phyloP scores from a whole-genome alignment of 2,113 vertebrate species.

The Elaphurus davidianus region DNA sequence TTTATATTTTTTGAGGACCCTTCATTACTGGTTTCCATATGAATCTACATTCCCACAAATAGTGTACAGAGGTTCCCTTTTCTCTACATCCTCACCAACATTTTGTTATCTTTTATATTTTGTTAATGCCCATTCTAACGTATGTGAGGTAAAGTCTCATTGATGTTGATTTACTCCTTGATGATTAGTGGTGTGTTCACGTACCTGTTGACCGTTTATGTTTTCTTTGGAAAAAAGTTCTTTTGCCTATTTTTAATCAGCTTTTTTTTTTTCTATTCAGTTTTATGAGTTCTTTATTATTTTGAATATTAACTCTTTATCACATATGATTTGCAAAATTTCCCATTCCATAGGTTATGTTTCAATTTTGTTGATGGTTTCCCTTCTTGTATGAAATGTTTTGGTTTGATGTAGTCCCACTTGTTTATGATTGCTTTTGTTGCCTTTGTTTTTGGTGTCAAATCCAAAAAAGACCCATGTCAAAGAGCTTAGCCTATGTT shows the following conservation, averaged over 20 bases:
- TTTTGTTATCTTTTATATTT: slow-evolving; percentile 8
- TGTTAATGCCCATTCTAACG: not conserved
- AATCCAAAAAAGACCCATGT: not conserved
- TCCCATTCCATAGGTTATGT: not conserved
- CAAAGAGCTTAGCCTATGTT: not conserved
- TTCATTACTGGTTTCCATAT: not conserved
- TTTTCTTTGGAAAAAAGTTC: slow-evolving; percentile 10
- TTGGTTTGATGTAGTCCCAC: not conserved
- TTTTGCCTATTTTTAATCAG: not conserved
- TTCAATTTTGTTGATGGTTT: not conserved
- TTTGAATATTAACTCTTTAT: not conserved
- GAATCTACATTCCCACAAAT: not conserved
- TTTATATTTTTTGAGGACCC: not conserved
- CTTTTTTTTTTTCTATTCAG: not conserved
- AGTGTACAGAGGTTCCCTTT: not conserved
- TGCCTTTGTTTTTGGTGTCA: not conserved
- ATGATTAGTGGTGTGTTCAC: not conserved
- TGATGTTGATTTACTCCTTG: not conserved
- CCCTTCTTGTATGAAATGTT: not conserved
- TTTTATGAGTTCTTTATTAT: not conserved
- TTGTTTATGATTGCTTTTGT: not conserved
- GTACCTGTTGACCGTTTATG: not conserved
- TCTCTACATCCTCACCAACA: not conserved
- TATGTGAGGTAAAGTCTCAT: not conserved
- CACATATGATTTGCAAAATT: not conserved